phyloP scores from a whole-genome alignment of 2,888 invertebrate genomes.

The Psococerastis gibbosa region DNA sequence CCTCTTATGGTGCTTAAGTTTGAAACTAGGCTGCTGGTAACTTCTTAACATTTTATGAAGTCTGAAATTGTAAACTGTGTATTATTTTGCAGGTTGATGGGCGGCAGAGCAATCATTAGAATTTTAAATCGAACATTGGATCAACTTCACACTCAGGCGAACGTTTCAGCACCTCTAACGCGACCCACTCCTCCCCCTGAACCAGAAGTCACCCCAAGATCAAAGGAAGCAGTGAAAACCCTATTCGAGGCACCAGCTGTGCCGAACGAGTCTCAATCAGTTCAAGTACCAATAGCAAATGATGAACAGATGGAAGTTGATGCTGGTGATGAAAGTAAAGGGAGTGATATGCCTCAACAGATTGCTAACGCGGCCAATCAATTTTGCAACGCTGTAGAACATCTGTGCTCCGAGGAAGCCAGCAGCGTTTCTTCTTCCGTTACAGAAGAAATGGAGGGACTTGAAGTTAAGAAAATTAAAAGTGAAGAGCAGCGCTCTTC shows the following conservation, averaged over 20 bases:
- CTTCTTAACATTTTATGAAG: no score
- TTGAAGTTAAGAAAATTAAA: no score
- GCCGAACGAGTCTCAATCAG: neutral
- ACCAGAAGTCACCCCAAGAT: neutral
- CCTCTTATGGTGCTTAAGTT: no score
- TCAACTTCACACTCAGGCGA: slow-evolving; percentile 46
- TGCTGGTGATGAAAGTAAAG: slow-evolving; percentile 15
- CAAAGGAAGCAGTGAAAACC: neutral
- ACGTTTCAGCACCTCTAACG: slow-evolving; percentile 39
- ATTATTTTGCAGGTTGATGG: slow-evolving; percentile 33
- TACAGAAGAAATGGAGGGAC: no score
- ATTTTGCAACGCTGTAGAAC: no score
- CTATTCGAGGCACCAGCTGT: neutral
- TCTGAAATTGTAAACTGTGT: no score
- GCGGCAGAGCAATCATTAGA: slow-evolving; percentile 51
- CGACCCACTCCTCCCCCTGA: neutral
- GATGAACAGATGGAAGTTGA: slow-evolving; percentile 15
- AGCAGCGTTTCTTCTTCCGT: no score
- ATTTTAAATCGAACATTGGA: slow-evolving; percentile 32
- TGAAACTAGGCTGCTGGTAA: no score
- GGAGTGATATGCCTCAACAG: slow-evolving; percentile 15
- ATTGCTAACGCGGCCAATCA: no score
- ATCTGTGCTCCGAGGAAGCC: no score
- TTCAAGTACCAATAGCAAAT: slow-evolving; percentile 7
- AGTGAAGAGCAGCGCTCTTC: no score